Percentiles rank a stretch among this genome's conserved stretches.
Evolutionary conservation across 2,797 vertebrate species (phyloP).

Genomic region (Channallabes apus): DNA sequence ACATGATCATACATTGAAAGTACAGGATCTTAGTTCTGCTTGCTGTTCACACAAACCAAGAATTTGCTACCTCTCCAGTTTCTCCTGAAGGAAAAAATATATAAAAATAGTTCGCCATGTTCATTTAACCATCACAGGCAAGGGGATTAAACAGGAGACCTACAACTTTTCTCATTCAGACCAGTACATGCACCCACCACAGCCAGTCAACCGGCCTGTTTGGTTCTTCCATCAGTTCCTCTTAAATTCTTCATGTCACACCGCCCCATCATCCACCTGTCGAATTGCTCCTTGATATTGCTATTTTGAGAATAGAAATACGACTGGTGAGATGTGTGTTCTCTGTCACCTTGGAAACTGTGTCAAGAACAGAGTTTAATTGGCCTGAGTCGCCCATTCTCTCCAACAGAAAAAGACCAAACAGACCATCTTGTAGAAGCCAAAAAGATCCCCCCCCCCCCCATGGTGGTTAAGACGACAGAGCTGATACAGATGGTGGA

Average conservation of each 20-base stretch:
- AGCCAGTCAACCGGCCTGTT: constrained; percentile 46
- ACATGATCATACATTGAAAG: not conserved
- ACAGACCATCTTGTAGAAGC: constrained; percentile 47
- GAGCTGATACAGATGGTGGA: constrained; percentile 43
- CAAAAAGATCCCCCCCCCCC: constrained; percentile 47
- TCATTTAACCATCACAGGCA: constrained; percentile 40
- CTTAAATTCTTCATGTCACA: constrained; percentile 57
- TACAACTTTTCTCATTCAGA: constrained; percentile 13
- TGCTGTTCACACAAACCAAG: not conserved
- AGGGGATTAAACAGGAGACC: constrained; percentile 40
- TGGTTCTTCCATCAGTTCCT: constrained; percentile 52
- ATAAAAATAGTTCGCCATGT: constrained; percentile 43
- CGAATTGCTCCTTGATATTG: constrained; percentile 62
- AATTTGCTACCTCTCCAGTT: not conserved
- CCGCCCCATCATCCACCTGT: constrained; percentile 59
- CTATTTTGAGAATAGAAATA: constrained; percentile 63
- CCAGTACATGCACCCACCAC: constrained; percentile 11
- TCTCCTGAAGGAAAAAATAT: constrained; percentile 21
- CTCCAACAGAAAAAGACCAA: constrained; percentile 53
- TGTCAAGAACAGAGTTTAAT: constrained; percentile 64
- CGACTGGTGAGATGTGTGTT: constrained; percentile 61
- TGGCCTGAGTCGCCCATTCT: constrained; percentile 59
- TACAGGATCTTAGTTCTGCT: not conserved
- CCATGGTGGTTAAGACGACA: constrained; percentile 46
- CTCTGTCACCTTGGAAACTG: constrained; percentile 63